Conservation (phyloP, 64 coral and sea anemone genomes). For the Catalaphyllia jardinei region DNA sequence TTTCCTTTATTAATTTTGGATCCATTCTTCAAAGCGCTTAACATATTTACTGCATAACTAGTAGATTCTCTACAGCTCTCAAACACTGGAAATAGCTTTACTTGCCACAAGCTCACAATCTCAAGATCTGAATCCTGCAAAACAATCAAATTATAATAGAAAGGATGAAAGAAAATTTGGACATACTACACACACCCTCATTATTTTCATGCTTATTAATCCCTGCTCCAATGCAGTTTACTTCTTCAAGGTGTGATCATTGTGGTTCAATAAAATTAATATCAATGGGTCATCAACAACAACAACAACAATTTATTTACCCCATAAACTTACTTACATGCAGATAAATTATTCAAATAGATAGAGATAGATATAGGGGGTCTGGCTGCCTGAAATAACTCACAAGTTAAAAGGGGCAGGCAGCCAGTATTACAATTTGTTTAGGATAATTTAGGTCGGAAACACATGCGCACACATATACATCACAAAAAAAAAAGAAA, state of each 20-base stretch:
- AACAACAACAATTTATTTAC: too few relatives aligned
- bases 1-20: background rate
- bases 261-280: background rate
- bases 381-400: too few relatives aligned
- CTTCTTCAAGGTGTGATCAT: background rate
- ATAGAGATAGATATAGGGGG: too few relatives aligned
- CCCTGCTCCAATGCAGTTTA: too few relatives aligned
- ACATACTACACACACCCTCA: background rate
- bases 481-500: too few relatives aligned
- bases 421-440: too few relatives aligned
- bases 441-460: too few relatives aligned
- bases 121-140: slow-evolving; percentile 52
- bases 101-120: slow-evolving; percentile 85
- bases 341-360: too few relatives aligned
- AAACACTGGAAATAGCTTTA: slow-evolving; percentile 85
- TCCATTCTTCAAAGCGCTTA: slow-evolving; percentile 49
- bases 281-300: background rate
- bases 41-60: slow-evolving; percentile 68
- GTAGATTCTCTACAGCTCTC: slow-evolving; percentile 57
- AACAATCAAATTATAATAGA: background rate
- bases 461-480: too few relatives aligned
- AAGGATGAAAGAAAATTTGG: background rate
- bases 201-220: background rate
- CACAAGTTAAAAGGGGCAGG: too few relatives aligned
- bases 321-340: too few relatives aligned